Percentiles rank a stretch among this genome's conserved stretches.
These are phyloP conservation scores for Scaptodrosophila latifasciaeformis DNA, from an alignment of 2,888 invertebrate species.

Conservation along the genomic window DNA sequence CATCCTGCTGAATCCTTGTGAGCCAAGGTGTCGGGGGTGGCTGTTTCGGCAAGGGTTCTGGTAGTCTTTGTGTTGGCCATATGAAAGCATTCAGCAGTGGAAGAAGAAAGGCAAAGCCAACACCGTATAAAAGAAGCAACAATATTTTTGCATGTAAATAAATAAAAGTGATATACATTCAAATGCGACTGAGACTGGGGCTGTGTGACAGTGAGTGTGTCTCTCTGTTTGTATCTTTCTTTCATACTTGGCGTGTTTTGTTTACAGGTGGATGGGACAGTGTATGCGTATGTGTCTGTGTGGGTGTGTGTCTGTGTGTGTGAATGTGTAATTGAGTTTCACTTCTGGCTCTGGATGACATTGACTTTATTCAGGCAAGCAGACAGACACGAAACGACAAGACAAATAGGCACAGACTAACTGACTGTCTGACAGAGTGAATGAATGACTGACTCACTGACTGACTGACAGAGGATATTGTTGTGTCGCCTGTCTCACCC, in stretches of 20 bases:
- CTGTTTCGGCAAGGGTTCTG: not conserved
- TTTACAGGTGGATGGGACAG: slow-evolving; percentile 5
- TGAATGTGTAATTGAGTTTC: slow-evolving; percentile 58
- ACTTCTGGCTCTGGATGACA: slow-evolving; percentile 44
- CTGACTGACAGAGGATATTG: slow-evolving; percentile 9
- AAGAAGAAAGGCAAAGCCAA: slow-evolving; percentile 38
- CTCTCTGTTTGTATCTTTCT: slow-evolving; percentile 17
- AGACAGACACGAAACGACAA: slow-evolving; percentile 25
- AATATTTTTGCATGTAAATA: slow-evolving; percentile 39
- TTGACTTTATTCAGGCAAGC: slow-evolving; percentile 53
- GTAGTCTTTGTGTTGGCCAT: slow-evolving; percentile 44
- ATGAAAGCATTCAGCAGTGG: too few relatives aligned
- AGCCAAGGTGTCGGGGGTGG: too few relatives aligned
- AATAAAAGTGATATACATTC: slow-evolving; percentile 53
- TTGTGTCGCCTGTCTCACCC: too few relatives aligned
- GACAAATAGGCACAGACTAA: slow-evolving; percentile 41
- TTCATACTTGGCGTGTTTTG: not conserved
- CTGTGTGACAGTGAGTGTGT: too few relatives aligned
- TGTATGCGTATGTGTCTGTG: slow-evolving; percentile 17
- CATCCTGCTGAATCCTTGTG: slow-evolving; percentile 17
- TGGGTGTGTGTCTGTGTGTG: slow-evolving; percentile 6
- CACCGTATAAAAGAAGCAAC: slow-evolving; percentile 13
- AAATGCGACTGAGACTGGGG: too few relatives aligned
- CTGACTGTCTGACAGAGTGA: slow-evolving; percentile 7
- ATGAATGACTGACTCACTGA: slow-evolving; percentile 3